Conservation (phyloP, 2,888 invertebrate genomes). For the Falcaria lacertinaria region DNA sequence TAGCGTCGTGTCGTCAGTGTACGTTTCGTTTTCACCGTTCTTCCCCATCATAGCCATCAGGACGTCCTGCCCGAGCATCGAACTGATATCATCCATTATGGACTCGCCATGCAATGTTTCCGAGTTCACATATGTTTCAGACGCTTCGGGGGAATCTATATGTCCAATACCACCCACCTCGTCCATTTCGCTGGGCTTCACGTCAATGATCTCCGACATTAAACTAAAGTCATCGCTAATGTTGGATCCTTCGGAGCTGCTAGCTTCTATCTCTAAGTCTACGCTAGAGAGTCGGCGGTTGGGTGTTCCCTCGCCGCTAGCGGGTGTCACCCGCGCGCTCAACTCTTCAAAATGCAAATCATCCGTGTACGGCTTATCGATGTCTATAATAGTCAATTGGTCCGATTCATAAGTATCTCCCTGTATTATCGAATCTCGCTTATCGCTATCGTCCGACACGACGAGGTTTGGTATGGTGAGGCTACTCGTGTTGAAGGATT, state of each 20-base stretch:
- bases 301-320: conserved; percentile 62
- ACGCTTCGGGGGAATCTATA: conserved; percentile 90
- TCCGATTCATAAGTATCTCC: conserved; percentile 80
- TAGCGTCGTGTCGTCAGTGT: conserved; percentile 85
- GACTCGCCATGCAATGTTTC: conserved; percentile 89
- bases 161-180: conserved; percentile 83
- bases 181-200: conserved; percentile 60
- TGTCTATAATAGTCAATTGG: conserved; percentile 83
- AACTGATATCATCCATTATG: conserved; percentile 88
- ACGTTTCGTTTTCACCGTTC: conserved; percentile 81
- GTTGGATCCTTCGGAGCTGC: conserved; percentile 81
- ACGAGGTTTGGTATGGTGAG: conserved; percentile 74
- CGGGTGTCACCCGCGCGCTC: conserved; percentile 51
- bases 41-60: conserved; percentile 83
- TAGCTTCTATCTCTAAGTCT: conserved; percentile 74
- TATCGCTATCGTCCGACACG: conserved; percentile 71
- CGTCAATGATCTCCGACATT: conserved; percentile 83
- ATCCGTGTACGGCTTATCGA: conserved; percentile 77
- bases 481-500: conserved; percentile 61
- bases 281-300: conserved; percentile 64
- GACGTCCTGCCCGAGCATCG: conserved; percentile 85
- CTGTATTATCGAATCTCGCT: conserved; percentile 65
- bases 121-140: conserved; percentile 84
- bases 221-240: conserved; percentile 87
- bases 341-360: conserved; percentile 62